Evolutionary conservation across 2,888 invertebrate genomes (phyloP), one percentile per base, ranked within the genome.

Genomic region (Campoplex capitator): DNA sequence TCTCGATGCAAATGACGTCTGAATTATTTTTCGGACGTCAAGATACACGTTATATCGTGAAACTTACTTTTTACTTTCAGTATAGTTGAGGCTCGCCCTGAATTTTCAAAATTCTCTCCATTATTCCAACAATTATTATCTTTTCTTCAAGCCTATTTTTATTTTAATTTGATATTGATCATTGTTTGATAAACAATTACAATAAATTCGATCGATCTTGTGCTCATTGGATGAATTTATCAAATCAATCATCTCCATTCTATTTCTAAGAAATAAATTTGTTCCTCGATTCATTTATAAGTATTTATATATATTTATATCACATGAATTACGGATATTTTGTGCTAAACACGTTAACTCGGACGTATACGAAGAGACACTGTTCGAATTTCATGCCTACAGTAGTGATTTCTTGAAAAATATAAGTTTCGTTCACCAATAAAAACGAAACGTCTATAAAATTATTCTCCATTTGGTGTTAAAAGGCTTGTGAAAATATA

Each of bases 241-340:
- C 32, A 62, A 2, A 13, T 58, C 11, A 0, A 58, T 62, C 6
- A 16, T 62, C 32, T 16, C 32, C 7, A 16, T 13, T 32, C 3
- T 58, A 11, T 11, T 16, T 58, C 71, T 42, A 9, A 9, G 42
- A 28, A 81, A 51, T 54, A 51, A 65, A 42, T 67, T 81, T 28
- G 18, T 81, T 51, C 32, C 45, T 65, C 62, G 32, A 48, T 23
- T 62, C 62, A 38, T 68, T 42, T 23, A 68, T 68, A 42, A 38
- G 38, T 38, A 38, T 67, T 38, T 67, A 38, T n/a, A 18, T 38
- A 32, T 62, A 71, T 71, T 28, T 62, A 58, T 45, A 32, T n/a
- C 71, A 65, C 73, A 48, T 65, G 45, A 42, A 18, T 73, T 73
- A 16, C 70, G n/a, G n/a, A 18, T 65, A n/a, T 68, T 68, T 68